phyloP scores from a whole-genome alignment of 2,888 invertebrate species.

The Drosophila borealis region DNA sequence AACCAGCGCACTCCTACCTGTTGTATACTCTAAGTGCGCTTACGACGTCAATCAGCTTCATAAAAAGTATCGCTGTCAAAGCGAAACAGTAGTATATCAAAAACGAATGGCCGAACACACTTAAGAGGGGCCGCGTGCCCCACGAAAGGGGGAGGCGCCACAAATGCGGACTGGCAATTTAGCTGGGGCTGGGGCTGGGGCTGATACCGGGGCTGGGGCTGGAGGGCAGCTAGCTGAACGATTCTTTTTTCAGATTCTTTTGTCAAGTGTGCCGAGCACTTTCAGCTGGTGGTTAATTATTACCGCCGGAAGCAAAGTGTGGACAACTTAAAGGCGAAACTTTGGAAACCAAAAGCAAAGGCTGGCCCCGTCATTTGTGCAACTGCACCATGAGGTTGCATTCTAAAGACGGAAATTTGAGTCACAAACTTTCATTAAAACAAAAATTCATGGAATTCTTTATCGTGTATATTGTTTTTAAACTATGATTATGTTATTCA shows the following conservation, averaged over 20 bases:
- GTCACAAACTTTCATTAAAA: no score
- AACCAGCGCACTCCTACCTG: no score
- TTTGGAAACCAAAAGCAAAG: not conserved
- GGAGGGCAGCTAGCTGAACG: not conserved
- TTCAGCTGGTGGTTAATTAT: not conserved
- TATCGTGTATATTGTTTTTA: no score
- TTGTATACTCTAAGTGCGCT: no score
- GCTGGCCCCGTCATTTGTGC: not conserved
- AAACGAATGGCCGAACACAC: not conserved
- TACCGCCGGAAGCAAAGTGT: not conserved
- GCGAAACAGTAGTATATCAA: not conserved
- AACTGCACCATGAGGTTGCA: not conserved
- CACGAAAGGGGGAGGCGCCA: not conserved
- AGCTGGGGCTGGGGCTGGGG: no score
- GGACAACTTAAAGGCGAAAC: not conserved
- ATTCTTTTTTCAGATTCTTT: not conserved
- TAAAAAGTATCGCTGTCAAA: not conserved
- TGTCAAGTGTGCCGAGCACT: not conserved
- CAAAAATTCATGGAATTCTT: no score
- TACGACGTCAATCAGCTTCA: not conserved
- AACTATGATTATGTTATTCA: no score
- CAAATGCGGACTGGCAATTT: no score
- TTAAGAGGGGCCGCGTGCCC: no score
- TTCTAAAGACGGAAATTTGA: no score
- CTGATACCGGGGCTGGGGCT: no score